Evolutionary conservation across 2,797 vertebrate species (phyloP), one percentile per base, ranked within the genome.

Genomic region (Amazonetta brasiliensis): DNA sequence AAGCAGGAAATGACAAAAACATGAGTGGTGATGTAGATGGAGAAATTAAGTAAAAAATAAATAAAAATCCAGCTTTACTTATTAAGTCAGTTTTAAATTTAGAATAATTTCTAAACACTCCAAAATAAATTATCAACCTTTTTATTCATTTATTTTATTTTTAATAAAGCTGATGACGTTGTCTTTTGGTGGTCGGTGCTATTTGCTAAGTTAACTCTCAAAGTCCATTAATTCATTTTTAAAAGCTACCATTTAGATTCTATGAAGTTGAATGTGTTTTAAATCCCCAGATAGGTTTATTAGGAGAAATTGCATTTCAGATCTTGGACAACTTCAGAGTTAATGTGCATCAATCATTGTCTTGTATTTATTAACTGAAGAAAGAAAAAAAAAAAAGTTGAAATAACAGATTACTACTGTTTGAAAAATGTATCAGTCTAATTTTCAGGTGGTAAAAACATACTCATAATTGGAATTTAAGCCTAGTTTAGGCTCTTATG

Each of bases 381-480:
- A 55, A 8, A 44, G 9, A 12, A 1, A 52, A 17, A 18, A 1
- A 8, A 44, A 67, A 78, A 54, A 52, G 9, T 76, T 67, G 43
- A 88, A 81, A 82, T 43, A 67, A 52, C 69, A 89, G 64, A 56
- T 82, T 78, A 58, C 20, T 84, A 39, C 56, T 84, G 23, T 59
- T 81, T 75, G 68, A 91, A 86, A 91, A 89, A 83, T 35, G 62
- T 69, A 46, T 14, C 37, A 35, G 11, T 90, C 43, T 90, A 37
- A 86, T 92, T 90, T 89, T 82, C 75, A 58, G 43, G 58, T 90
- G 35, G 74, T 67, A 90, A 84, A 95, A 92, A 82, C 0, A 0
- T 69, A 35, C 12, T 84, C 10, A 7, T 79, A 76, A 91, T 77
- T 91, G 15, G n/a, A 92, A 94, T 82, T 92, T 89, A 68, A 78